These are phyloP conservation scores for Apaloderma vittatum DNA, from an alignment of 2,113 vertebrate genomes.

Conservation along the genomic window DNA sequence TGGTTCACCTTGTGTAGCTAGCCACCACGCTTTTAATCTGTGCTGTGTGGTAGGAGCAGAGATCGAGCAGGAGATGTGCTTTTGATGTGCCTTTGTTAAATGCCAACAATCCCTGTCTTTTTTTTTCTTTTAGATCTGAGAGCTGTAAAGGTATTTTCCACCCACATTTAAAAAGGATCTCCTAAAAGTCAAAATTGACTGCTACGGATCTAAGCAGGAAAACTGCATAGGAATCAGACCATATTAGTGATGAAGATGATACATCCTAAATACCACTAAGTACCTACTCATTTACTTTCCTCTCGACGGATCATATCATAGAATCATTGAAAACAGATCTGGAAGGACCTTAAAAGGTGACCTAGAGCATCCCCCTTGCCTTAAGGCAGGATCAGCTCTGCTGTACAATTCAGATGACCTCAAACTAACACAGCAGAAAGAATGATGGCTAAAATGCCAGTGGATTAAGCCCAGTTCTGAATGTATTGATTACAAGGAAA, in stretches of 20 bases:
- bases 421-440: slow-evolving; percentile 41
- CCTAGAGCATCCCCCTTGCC: slow-evolving; percentile 18
- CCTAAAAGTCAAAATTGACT: background rate
- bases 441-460: slow-evolving; percentile 53
- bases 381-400: slow-evolving; percentile 61
- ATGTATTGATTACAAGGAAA: slow-evolving; percentile 59
- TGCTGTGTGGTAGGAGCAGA: background rate
- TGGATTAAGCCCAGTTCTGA: slow-evolving; percentile 58
- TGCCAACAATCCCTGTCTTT: background rate
- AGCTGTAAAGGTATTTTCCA: background rate
- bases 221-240: background rate
- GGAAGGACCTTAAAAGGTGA: slow-evolving; percentile 58
- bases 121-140: background rate
- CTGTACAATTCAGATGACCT: slow-evolving; percentile 45
- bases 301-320: background rate
- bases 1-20: background rate
- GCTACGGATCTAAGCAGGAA: background rate
- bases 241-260: background rate
- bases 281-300: background rate
- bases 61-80: background rate
- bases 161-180: background rate
- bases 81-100: background rate
- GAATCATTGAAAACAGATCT: background rate
- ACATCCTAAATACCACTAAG: background rate
- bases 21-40: background rate